These are phyloP conservation scores for Gopherus flavomarginatus DNA, from an alignment of 2,113 vertebrate genomes.

Conservation along the genomic window DNA sequence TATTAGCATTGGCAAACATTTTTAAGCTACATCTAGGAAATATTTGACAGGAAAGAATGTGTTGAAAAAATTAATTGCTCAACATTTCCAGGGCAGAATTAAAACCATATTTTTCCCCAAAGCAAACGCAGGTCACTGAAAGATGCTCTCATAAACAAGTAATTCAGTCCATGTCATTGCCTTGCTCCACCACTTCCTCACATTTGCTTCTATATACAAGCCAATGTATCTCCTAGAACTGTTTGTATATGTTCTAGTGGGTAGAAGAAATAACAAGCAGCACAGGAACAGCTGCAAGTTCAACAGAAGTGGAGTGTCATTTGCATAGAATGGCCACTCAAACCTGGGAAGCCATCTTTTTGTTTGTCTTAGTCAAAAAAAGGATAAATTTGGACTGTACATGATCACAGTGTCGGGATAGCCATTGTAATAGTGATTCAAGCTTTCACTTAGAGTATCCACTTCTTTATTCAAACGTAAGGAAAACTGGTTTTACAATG, in stretches of 20 bases:
- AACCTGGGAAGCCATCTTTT: neutral
- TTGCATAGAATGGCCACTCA: neutral
- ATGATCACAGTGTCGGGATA: neutral
- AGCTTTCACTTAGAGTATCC: neutral
- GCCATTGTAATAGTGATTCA: neutral
- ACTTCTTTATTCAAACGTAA: neutral
- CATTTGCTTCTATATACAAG: neutral
- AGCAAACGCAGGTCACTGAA: neutral
- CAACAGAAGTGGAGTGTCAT: neutral
- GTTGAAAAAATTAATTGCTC: slow-evolving; percentile 27
- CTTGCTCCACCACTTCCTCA: neutral
- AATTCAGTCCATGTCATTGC: neutral
- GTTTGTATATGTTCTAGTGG: neutral
- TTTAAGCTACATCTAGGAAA: slow-evolving; percentile 16
- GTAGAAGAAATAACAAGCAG: slow-evolving; percentile 8
- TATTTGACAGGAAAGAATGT: neutral
- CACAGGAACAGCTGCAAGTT: neutral
- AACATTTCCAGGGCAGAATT: slow-evolving; percentile 32
- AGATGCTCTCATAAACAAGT: neutral
- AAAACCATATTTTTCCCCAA: neutral
- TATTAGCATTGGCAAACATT: neutral
- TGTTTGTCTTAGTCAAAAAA: neutral
- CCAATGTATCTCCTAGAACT: neutral
- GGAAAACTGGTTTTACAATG: neutral
- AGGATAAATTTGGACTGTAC: neutral